These are phyloP conservation scores for Helicoverpa zea DNA, from an alignment of 1,140 invertebrate species.

Conservation along the genomic window DNA sequence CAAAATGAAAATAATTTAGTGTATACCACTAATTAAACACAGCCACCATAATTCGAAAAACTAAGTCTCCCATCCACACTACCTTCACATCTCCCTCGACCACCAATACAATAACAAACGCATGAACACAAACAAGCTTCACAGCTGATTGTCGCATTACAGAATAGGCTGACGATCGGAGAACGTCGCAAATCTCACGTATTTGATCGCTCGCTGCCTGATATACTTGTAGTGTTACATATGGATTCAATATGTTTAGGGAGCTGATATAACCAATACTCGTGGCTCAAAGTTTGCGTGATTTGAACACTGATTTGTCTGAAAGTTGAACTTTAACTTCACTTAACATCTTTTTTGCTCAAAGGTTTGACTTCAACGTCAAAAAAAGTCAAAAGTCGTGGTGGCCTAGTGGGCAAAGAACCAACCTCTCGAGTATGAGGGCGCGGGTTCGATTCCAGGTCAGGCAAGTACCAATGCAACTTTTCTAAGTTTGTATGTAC, in stretches of 20 bases:
- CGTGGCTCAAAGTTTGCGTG: not conserved
- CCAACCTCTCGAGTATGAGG: too few species aligned
- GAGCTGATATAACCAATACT: conserved; percentile 58
- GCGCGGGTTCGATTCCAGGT: too few species aligned
- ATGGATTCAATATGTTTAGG: conserved; percentile 58
- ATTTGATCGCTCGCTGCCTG: conserved; percentile 72
- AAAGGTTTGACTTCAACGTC: not conserved
- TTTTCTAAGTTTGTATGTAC: too few species aligned
- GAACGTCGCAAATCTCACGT: conserved; percentile 77
- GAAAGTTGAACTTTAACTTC: not conserved
- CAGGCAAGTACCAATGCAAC: too few species aligned
- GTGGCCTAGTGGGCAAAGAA: too few species aligned
- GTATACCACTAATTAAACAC: too few species aligned
- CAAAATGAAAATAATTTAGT: too few species aligned
- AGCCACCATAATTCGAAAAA: too few species aligned
- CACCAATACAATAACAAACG: too few species aligned
- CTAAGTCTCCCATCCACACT: not conserved
- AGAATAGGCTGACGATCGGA: conserved; percentile 57
- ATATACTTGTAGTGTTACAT: conserved; percentile 67
- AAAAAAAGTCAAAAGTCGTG: too few species aligned
- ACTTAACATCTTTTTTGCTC: too few species aligned
- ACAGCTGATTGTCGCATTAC: conserved; percentile 43
- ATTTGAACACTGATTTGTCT: too few species aligned
- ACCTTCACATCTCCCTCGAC: not conserved
- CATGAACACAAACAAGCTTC: not conserved